A percentile compares a stretch with the other conserved stretches of the same genome.
Evolutionary conservation across 2,113 vertebrate genomes (phyloP).

Genomic region (Lycocorax pyrrhopterus): DNA sequence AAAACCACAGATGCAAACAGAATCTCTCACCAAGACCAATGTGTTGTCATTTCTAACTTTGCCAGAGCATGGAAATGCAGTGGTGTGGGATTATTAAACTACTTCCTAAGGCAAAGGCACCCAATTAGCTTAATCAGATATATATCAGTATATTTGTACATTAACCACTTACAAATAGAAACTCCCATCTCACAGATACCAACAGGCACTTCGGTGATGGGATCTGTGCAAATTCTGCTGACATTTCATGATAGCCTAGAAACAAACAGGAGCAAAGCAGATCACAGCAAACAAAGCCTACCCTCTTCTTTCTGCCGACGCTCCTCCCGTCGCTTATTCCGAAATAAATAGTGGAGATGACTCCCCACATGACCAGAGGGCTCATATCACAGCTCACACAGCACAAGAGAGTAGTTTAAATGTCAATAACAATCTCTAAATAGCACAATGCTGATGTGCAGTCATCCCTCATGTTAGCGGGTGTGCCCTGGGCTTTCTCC

Average conservation of each 20-base stretch:
- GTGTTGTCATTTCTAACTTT: neutral
- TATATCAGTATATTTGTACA: neutral
- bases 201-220: neutral
- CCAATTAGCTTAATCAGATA: neutral
- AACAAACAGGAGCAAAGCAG: neutral
- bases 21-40: neutral
- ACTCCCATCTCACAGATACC: neutral
- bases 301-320: neutral
- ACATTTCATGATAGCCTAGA: neutral
- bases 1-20: neutral
- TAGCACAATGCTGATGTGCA: neutral
- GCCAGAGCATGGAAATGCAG: neutral
- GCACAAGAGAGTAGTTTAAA: neutral
- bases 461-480: neutral
- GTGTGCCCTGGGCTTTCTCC: neutral
- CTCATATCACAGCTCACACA: neutral
- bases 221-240: neutral
- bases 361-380: neutral
- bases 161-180: neutral
- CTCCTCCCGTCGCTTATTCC: neutral
- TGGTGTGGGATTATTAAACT: neutral
- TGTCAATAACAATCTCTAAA: neutral
- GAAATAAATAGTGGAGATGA: neutral
- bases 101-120: neutral
- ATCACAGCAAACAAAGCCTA: neutral